Evolutionary conservation across 2,888 invertebrate genomes (phyloP), one percentile per base, ranked within the genome.

Genomic region (Dusona sp.): DNA sequence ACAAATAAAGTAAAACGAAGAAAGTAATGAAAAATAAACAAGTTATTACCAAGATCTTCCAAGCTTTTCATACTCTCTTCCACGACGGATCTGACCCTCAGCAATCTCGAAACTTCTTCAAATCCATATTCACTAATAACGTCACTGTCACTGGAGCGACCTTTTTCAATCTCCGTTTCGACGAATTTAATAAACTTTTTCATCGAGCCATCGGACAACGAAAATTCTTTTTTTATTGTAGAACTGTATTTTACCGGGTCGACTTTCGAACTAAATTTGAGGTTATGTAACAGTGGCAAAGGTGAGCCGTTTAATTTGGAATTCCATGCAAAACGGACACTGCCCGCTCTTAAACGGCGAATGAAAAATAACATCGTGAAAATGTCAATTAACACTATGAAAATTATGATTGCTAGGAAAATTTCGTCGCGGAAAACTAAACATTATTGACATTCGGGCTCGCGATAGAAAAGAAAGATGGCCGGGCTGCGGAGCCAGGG

Each of bases 11-110:
- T 33, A 33, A 8, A 33, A 16, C 61, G 8, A 64, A 29, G 29
- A 13, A 19, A 7, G 13, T 45, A 16, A 6, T 16, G 9, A 8
- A 19, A n/a, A 33, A n/a, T 9, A n/a, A 29, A 42, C 11, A n/a
- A 25, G 33, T 94, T 94, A 89, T 95, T 95, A 88, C 96, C 95
- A 6, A 97, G 94, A 70, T 97, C 97, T 87, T 95, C 95, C 16
- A 97, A 94, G 48, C 95, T 96, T 25, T 95, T 94, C 11, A 97
- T 95, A 91, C 96, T 96, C 29, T 96, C 95, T 61, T 95, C 94
- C 36, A 97, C 91, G 7, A 94, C 92, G 64, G 95, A 94, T 88
- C 97, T 95, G 89, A 96, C 94, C 73, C 96, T 95, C 8, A 97
- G 92, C 9, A 96, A 94, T 48, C 11, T 16, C 8, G 68, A 11